These are phyloP conservation scores for Theretra japonica DNA, from an alignment of 2,888 invertebrate genomes.

Conservation along the genomic window DNA sequence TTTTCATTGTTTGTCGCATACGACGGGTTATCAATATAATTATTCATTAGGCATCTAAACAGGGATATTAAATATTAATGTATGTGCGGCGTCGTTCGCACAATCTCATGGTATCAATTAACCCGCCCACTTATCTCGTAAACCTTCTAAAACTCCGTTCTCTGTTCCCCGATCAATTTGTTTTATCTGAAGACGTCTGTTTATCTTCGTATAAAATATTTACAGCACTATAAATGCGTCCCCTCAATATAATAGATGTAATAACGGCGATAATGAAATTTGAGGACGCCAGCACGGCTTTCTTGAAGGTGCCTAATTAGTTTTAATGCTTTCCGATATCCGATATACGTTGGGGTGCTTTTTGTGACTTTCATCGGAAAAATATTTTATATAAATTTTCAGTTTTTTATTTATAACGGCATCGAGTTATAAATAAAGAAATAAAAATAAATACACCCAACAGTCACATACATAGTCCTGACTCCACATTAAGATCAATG, in stretches of 20 bases:
- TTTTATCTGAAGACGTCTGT: conserved; percentile 74
- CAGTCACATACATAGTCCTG: too few species aligned
- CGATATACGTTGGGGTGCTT: conserved; percentile 36
- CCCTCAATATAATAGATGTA: conserved; percentile 72
- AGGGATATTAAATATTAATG: conserved; percentile 71
- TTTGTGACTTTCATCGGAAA: background rate
- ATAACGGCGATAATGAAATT: conserved; percentile 72
- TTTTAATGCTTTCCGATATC: conserved; percentile 39
- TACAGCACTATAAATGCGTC: conserved; percentile 80
- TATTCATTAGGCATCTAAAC: conserved; percentile 62
- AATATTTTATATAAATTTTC: background rate
- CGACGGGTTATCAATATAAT: conserved; percentile 57
- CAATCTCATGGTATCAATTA: conserved; percentile 77
- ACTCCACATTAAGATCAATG: too few species aligned
- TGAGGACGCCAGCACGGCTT: conserved; percentile 53
- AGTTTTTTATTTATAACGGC: too few species aligned
- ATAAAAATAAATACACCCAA: too few species aligned
- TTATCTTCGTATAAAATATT: conserved; percentile 80
- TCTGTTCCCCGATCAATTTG: conserved; percentile 77
- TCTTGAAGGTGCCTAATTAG: conserved; percentile 29
- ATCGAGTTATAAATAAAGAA: too few species aligned
- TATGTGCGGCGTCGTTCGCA: conserved; percentile 67
- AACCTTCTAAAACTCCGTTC: conserved; percentile 65
- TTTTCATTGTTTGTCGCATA: conserved; percentile 37
- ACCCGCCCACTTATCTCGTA: conserved; percentile 73